These are phyloP conservation scores for Celastrina argiolus DNA, from an alignment of 2,888 invertebrate species.

Conservation along the genomic window DNA sequence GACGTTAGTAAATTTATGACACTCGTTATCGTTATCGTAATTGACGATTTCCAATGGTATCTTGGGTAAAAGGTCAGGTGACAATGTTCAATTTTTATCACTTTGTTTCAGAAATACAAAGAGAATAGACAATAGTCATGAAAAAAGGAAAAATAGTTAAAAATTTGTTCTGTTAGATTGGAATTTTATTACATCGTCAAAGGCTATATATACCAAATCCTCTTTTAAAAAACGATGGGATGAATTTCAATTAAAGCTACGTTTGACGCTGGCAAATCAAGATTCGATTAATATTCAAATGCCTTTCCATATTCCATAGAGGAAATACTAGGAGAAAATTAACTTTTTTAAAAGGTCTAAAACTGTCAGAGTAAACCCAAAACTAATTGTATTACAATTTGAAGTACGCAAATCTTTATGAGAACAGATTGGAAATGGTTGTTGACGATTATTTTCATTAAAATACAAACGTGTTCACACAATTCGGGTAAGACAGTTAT, in stretches of 20 bases:
- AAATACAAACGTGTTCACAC: background rate
- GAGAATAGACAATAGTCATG: background rate
- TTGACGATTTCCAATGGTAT: no score
- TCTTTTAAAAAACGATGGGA: constrained; percentile 59
- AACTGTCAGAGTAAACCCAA: background rate
- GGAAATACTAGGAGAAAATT: background rate
- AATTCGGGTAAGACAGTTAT: background rate
- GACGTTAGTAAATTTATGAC: no score
- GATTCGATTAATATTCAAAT: constrained; percentile 13
- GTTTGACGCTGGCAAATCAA: constrained; percentile 34
- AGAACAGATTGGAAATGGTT: background rate
- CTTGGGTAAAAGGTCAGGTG: no score
- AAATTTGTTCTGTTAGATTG: background rate
- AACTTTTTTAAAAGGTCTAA: background rate
- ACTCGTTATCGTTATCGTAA: no score
- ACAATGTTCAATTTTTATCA: no score
- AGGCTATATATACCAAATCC: background rate
- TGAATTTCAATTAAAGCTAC: constrained; percentile 63
- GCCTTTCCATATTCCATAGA: background rate
- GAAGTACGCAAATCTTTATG: background rate
- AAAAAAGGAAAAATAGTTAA: background rate
- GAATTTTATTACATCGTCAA: background rate
- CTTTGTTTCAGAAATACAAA: background rate
- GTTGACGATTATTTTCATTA: background rate
- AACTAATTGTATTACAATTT: background rate